Evolutionary conservation across 2,113 vertebrate genomes (phyloP), one percentile per base, ranked within the genome.

Genomic region (Colinus virginianus): DNA sequence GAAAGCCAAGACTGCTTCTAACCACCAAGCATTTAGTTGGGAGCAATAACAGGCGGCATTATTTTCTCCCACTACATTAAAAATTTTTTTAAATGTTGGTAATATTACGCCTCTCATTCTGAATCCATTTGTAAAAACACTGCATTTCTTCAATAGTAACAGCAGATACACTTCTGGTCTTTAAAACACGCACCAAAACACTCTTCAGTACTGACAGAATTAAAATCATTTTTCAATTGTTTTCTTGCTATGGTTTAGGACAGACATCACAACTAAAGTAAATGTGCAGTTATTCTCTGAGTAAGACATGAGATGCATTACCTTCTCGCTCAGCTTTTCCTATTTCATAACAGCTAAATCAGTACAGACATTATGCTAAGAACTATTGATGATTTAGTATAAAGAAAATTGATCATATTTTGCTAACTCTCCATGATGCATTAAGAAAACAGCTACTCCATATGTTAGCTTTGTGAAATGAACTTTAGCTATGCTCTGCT

Each of bases 221-320:
- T 38, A 80, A 71, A 6, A 81, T 78, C 81, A 34, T 13, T 40
- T 40, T 40, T 40, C 3, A 34, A 63, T 36, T 66, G 7, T 40
- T 40, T 66, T 80, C 81, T 13, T 13, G 30, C 67, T 67, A 16
- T 0, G 0, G 7, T 75, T 11, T 20, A 59, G 43, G 16, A 40
- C 30, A 67, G 72, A 94, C 86, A 71, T 43, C 25, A 28, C 43
- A 81, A 21, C 46, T 32, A 59, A 10, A 30, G 2, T 84, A 51
- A 64, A 55, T 6, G 14, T 4, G 2, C 20, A 81, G 5, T 6
- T 71, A 71, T 71, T 46, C 69, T 43, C 48, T 78, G 19, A 30
- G 32, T 38, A 78, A 8, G 6, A 64, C 17, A 71, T 51, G 71
- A 66, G 69, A 64, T 28, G 38, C 0, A 13, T 53, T 51, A 25